phyloP scores from a whole-genome alignment of 2,797 vertebrate species.

The Garrulus glandarius region DNA sequence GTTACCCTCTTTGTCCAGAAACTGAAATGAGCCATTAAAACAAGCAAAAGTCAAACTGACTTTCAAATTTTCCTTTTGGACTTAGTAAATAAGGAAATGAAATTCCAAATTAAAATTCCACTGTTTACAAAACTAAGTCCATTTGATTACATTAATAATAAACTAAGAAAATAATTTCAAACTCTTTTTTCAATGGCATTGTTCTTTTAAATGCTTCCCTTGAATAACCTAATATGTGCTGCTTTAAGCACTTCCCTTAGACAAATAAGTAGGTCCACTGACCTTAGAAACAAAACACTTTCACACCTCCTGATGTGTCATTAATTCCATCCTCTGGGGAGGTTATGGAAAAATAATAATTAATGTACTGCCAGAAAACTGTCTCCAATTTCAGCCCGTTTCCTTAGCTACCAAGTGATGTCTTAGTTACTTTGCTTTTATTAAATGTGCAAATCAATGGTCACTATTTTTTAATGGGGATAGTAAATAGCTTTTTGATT shows the following conservation, averaged over 20 bases:
- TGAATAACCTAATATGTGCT: neutral
- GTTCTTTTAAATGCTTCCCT: neutral
- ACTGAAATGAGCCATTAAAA: neutral
- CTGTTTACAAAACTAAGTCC: constrained; percentile 16
- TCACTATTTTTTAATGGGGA: neutral
- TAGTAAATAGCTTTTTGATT: constrained; percentile 25
- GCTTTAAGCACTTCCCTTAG: neutral
- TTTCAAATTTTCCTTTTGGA: neutral
- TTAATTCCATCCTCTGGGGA: constrained; percentile 19
- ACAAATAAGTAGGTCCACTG: neutral
- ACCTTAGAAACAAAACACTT: constrained; percentile 34
- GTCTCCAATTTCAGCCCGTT: constrained; percentile 1
- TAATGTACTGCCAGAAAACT: constrained; percentile 12
- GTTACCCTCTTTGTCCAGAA: neutral
- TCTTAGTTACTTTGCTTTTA: constrained; percentile 12
- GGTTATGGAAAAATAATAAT: constrained; percentile 50
- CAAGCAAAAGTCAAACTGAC: neutral
- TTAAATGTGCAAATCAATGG: constrained; percentile 21
- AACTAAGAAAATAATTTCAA: neutral
- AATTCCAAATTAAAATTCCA: neutral
- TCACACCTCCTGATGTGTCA: constrained; percentile 36
- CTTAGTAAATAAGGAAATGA: constrained; percentile 30
- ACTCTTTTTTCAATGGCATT: neutral
- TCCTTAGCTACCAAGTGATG: constrained; percentile 27
- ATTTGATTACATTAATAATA: neutral